These are phyloP conservation scores for Belonocnema kinseyi DNA, from an alignment of 1,140 invertebrate species.

Conservation along the genomic window DNA sequence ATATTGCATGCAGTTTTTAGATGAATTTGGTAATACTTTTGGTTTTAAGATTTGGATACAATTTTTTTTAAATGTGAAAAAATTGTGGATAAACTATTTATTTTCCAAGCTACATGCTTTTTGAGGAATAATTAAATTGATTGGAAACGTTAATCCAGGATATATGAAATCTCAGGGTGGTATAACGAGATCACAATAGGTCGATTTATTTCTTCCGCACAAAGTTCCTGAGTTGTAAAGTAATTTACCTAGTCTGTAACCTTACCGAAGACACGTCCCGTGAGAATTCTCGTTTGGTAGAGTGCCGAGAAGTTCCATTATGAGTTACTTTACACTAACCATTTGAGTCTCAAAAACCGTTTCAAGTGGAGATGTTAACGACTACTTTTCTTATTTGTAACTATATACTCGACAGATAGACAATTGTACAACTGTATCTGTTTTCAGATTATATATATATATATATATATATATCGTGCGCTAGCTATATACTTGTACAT, in stretches of 20 bases:
- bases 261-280: constrained; percentile 13
- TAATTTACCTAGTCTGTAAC: constrained; percentile 11
- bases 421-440: not conserved
- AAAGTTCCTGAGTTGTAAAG: not conserved
- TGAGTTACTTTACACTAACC: not conserved
- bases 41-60: too few species aligned
- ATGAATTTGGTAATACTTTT: too few species aligned
- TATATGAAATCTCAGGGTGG: not conserved
- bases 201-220: not conserved
- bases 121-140: too few species aligned
- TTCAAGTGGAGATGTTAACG: not conserved
- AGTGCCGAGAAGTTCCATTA: constrained; percentile 8
- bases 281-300: not conserved
- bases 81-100: too few species aligned
- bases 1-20: too few species aligned
- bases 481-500: too few species aligned
- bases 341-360: not conserved
- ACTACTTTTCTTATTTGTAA: constrained; percentile 1
- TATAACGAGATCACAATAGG: not conserved
- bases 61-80: too few species aligned
- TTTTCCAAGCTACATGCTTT: too few species aligned
- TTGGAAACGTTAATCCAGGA: too few species aligned
- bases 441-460: not conserved
- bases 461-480: too few species aligned
- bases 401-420: not conserved